A percentile compares a stretch with the other conserved stretches of the same genome.
Conservation (phyloP, 2,113 vertebrate genomes). For the Centrocercus urophasianus region DNA sequence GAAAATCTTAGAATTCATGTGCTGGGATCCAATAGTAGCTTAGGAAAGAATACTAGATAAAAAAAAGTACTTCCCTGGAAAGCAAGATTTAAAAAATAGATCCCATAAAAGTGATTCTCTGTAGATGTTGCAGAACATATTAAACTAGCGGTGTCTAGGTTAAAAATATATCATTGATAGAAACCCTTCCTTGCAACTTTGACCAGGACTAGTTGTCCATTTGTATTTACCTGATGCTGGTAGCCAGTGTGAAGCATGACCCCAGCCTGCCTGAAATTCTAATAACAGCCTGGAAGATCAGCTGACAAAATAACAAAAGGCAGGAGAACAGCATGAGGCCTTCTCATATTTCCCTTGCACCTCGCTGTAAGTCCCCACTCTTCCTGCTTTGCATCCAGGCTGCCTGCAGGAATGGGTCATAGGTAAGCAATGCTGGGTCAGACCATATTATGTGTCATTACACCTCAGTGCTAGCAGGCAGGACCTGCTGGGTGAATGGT, state of each 20-base stretch:
- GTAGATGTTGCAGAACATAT: background rate
- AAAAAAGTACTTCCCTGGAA: conserved; percentile 26
- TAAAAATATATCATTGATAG: conserved; percentile 14
- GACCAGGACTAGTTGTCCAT: background rate
- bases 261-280: background rate
- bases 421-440: background rate
- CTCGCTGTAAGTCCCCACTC: background rate
- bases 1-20: conserved; percentile 32
- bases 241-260: background rate
- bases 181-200: background rate
- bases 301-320: background rate
- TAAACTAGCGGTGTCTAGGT: background rate
- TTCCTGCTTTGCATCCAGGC: background rate
- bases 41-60: conserved; percentile 8
- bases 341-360: background rate
- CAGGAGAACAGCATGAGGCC: background rate
- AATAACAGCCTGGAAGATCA: background rate
- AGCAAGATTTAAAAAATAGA: background rate
- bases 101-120: background rate
- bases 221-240: background rate
- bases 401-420: background rate
- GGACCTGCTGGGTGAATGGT: background rate
- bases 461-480: background rate
- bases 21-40: background rate
- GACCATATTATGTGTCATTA: fast-evolving